Evolutionary conservation across 2,113 vertebrate species (phyloP), one percentile per base, ranked within the genome.

Genomic region (Lophura nycthemera): DNA sequence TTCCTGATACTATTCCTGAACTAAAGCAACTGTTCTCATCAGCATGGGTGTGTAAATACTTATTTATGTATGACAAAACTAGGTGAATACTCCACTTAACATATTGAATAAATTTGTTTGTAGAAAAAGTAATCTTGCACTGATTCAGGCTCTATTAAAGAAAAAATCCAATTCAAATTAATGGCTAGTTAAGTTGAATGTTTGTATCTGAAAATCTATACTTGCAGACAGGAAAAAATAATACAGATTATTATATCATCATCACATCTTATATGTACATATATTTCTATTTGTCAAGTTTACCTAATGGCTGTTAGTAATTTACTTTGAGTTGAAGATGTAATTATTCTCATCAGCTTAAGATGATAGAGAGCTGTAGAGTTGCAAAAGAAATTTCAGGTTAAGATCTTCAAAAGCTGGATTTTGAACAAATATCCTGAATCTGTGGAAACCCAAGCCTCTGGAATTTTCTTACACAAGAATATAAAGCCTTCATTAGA

Each of bases 1-100:
- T 43, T 16, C 15, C 11, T 19, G 74, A 57, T 65, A 67, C 21
- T 52, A 6, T 11, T 45, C 54, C 64, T 83, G 40, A 24, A 79
- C 50, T 10, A 3, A 2, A 76, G 22, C 40, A 74, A 73, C 70
- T 59, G 11, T 54, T 78, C 17, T 70, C 73, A 45, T 0, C 1
- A 65, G 16, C 21, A 42, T 25, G 77, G 30, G 66, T 50, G 9
- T 91, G 79, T 97, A 91, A 83, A 83, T 95, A 93, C 7, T n/a
- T 86, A 95, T 94, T 90, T 97, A 92, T 96, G 32, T 63, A 47
- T 8, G 43, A 40, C 59, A 78, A 52, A 78, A 60, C 36, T 66
- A 16, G 92, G 88, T 92, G 90, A 89, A 95, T 77, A 94, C 56
- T 45, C 36, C 13, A 24, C 65, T 13, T 0, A 1, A 9, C 42